Conservation (phyloP, 2,113 vertebrate species). For the Galeopterus variegatus region DNA sequence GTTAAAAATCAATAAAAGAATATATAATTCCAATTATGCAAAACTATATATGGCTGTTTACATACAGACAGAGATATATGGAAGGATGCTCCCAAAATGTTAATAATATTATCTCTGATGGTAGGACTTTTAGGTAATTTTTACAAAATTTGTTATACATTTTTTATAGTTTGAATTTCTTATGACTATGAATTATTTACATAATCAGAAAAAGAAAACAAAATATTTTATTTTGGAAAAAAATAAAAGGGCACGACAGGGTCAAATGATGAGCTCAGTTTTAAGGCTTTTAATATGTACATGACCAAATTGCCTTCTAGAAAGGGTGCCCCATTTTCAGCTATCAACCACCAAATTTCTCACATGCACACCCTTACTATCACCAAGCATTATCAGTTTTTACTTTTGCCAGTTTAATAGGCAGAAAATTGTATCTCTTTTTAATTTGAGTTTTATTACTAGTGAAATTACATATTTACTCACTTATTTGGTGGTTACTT, state of each 20-base stretch:
- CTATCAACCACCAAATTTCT: background rate
- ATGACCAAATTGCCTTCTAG: background rate
- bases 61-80: background rate
- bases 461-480: background rate
- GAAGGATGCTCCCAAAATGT: background rate
- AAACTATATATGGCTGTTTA: background rate
- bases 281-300: background rate
- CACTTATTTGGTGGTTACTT: background rate
- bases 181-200: conserved; percentile 6
- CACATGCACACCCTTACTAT: background rate
- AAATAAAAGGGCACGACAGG: background rate
- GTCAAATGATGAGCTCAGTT: background rate
- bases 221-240: background rate
- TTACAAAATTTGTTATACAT: background rate
- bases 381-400: background rate
- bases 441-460: background rate
- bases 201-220: background rate
- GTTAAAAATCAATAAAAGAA: background rate
- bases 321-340: background rate
- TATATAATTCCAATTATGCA: background rate
- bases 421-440: background rate
- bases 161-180: background rate
- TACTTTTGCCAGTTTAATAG: background rate
- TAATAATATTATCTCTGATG: background rate
- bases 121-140: background rate